Evolutionary conservation across 2,888 invertebrate genomes (phyloP), one percentile per base, ranked within the genome.

Genomic region (Drosophila limbata): DNA sequence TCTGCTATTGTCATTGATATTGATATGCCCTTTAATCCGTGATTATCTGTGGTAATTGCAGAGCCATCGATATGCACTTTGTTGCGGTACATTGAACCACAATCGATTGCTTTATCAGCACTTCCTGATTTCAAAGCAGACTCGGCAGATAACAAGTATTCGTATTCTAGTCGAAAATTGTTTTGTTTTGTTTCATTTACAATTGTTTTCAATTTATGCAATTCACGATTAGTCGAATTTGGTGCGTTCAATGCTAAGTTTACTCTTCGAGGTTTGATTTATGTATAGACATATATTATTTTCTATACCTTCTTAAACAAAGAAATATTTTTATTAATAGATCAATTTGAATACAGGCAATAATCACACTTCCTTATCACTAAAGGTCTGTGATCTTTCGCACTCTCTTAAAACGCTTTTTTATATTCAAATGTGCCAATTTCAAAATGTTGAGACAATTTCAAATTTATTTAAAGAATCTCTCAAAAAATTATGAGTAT

Each of bases 41-140:
- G 3, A 10, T 13, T 13, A 51, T 39, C 21, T 42, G 11, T 42
- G 5, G 8, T 10, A n/a, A 52, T 40, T 17, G 37, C 28, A 39
- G 5, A 10, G n/a, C 21, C 13, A 11, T 11, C n/a, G 21, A n/a
- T 35, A 37, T 21, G 11, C 10, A 17, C 39, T 61, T 69, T 65
- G 31, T 39, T 56, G 55, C 69, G 59, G 63, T 37, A 60, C 66
- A 65, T 67, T 81, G 83, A 82, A 77, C 74, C 21, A 10, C 51
- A n/a, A 25, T 9, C 13, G 17, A 13, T 45, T 47, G 15, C 15
- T 39, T 70, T 57, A 74, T 63, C 62, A 35, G 55, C n/a, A 50
- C 51, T 74, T 77, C 71, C 78, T 55, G 10, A 67, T 63, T 61
- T 52, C 21, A 40, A 44, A 52, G 25, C 59, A 50, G 47, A 62